Conservation (phyloP, 2,113 vertebrate species). For the Irena cyanogastra region DNA sequence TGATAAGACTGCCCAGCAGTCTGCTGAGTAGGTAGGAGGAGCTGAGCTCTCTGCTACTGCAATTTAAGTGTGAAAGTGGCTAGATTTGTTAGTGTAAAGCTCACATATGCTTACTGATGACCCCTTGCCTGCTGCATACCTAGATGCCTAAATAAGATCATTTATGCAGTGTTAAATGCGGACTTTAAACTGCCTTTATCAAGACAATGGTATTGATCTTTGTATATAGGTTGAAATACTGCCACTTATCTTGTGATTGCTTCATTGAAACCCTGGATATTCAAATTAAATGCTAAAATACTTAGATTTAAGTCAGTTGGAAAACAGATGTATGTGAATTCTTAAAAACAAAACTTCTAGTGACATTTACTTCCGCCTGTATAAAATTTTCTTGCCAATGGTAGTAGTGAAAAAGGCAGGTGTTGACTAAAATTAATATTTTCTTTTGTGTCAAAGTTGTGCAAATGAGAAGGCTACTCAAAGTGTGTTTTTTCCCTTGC, state of each 20-base stretch:
- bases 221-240: neutral
- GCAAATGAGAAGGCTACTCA: neutral
- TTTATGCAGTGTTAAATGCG: neutral
- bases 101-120: neutral
- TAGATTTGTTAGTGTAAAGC: neutral
- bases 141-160: neutral
- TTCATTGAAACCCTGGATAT: neutral
- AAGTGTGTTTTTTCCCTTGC: neutral
- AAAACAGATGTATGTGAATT: neutral
- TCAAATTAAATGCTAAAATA: neutral
- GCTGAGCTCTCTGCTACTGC: neutral
- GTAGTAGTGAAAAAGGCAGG: neutral
- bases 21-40: neutral
- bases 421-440: neutral
- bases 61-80: neutral
- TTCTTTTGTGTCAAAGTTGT: neutral
- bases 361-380: neutral
- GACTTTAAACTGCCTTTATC: neutral
- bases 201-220: neutral
- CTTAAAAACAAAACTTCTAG: neutral
- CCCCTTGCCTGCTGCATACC: neutral
- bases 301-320: neutral
- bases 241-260: neutral
- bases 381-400: neutral
- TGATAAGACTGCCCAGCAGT: neutral